Evolutionary conservation across 2,888 invertebrate species (phyloP), one percentile per base, ranked within the genome.

Genomic region (Aelia acuminata): DNA sequence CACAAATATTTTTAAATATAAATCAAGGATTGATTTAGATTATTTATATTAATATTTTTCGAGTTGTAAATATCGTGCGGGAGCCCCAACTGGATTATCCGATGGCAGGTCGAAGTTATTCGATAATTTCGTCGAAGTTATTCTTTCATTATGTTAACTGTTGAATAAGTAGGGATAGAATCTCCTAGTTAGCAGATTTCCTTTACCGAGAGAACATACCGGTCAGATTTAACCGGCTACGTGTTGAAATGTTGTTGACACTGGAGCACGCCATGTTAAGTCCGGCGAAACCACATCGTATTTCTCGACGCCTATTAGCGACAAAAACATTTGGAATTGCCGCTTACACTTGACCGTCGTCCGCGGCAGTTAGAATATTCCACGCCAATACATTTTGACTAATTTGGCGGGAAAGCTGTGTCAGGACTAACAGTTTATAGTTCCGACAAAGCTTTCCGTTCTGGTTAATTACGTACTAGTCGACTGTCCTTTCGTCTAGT

Each of bases 311-410:
- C 80, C 80, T 80, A 80, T 80, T 80, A 80, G 80, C 39, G 80
- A 80, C 80, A 80, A 80, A 80, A 80, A 80, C 80, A 80, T 80
- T 80, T n/a, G 43, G 80, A 80, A 80, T 80, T 43, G 43, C 80
- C 43, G n/a, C 63, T 70, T 20, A 1, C 18, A 20, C 3, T 5
- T 15, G 31, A 2, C 31, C 18, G n/a, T 0, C 4, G 43, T 11
- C 43, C 43, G 20, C 2, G 10, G 39, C 43, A n/a, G 43, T 80
- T n/a, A n/a, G n/a, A 47, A 80, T 80, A 80, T 80, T 80, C 43
- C 80, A 10, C 43, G 80, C 43, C 43, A 47, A 47, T 47, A 80
- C 43, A 80, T 80, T 80, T 47, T 39, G 43, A 80, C 80, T 47
- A 80, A 47, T 80, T 80, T 80, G 80, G 80, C 80, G 80, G 43